Base-by-base conservation (phyloP, 2,113 vertebrate species). In the Emydocephalus ijimae region DNA sequence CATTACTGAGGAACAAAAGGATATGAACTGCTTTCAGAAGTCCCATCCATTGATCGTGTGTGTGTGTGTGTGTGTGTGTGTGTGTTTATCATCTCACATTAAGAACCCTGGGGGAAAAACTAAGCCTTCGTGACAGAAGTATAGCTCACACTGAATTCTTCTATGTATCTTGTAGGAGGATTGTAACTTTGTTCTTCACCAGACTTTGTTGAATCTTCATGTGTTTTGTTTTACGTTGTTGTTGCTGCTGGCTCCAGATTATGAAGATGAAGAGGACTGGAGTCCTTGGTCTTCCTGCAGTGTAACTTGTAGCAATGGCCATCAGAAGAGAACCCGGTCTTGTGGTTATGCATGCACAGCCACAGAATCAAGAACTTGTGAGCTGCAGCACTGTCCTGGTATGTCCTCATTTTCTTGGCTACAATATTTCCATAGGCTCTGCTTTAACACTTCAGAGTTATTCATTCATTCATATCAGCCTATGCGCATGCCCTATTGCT, bases 261-360 rank as follows among this genome's bases (percentile, higher is more conserved):
- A 97, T 39, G 98, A 98, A 94, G 97, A 97, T 45, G 97, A 97
- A 50, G 98, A 98, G 52, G 98, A 99, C 57, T 99, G 99, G 99
- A 98, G 98, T 10, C 90, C 97, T 0, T 99, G 98, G 99, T 98
- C 98, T 81, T 98, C 98, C n/a, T 99, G 99, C 93, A 98, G 97
- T 1, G 98, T 97, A 85, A 98, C 98, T 3, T 99, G 98, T 93
- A 97, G 99, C 94, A 97, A 96, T 0, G 97, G 98, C 34, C 98
- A 97, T 94, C 99, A 98, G 97, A 98, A 97, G 94, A 98, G 99
- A 93, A 98, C 98, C 1, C 98, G 98, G 21, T 98, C 98, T 50
- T 99, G 99, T 55, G 98, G 98, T 54, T 98, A 98, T 0, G 97
- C 98, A 93, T 99, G 99, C 95, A 98, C 97, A 4, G 98, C 98